These are phyloP conservation scores for Nothobranchius kuhntae DNA, from an alignment of 2,113 vertebrate species.

Conservation along the genomic window DNA sequence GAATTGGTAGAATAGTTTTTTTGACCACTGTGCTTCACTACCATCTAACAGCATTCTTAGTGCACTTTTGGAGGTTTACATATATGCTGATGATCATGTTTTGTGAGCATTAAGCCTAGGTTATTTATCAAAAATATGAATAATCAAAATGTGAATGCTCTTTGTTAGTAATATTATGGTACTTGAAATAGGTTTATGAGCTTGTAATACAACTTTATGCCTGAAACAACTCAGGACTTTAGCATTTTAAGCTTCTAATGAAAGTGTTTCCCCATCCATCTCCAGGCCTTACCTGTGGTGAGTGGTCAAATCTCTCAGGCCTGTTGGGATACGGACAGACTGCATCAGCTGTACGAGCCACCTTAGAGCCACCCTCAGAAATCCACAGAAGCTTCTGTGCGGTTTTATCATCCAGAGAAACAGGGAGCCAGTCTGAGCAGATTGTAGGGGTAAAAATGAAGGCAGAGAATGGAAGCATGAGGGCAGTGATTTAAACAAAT, in stretches of 20 bases:
- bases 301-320: slow-evolving; percentile 78
- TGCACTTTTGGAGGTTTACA: no score
- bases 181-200: no score
- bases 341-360: slow-evolving; percentile 70
- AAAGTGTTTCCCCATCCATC: background rate
- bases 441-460: background rate
- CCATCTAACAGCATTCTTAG: no score
- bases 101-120: no score
- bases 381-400: slow-evolving; percentile 81
- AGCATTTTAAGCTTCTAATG: background rate
- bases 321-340: slow-evolving; percentile 78
- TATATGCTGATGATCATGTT: no score
- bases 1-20: no score
- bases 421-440: slow-evolving; percentile 71
- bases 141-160: no score
- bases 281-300: slow-evolving; percentile 70
- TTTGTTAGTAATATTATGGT: no score
- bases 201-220: no score
- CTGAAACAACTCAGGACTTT: background rate
- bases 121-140: no score
- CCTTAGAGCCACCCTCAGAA: slow-evolving; percentile 71
- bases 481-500: background rate
- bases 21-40: no score
- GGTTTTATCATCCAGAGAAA: slow-evolving; percentile 78
- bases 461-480: background rate